Evolutionary conservation across 2,113 vertebrate species (phyloP), one percentile per base, ranked within the genome.

Genomic region (Mohoua ochrocephala): DNA sequence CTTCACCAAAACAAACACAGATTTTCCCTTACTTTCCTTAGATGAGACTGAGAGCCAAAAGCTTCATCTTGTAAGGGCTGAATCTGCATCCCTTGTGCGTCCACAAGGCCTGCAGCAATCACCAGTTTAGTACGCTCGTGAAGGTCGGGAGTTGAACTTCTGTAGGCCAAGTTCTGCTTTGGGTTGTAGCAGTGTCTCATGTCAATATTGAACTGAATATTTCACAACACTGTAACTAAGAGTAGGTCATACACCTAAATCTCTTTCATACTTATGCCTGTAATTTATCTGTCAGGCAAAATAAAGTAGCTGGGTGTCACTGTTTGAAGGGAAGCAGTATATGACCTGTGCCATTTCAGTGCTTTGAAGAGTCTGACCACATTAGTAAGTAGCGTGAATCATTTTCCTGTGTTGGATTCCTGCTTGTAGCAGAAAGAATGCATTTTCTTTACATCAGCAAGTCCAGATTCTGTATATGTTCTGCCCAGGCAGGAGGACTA

Each of bases 401-500:
- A 71, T 94, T 64, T 90, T 71, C 41, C 60, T 87, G 45, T 41
- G 57, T 69, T 56, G 45, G 73, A 84, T 92, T 84, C 84, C 60
- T 84, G 95, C 91, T 95, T 61, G 61, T 79, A 89, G 89, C 77
- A 79, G 83, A 93, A 92, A 47, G 31, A 73, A 91, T 76, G 50
- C 19, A 5, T 96, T 95, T 93, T 92, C 88, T 95, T 77, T 92
- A 83, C 84, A 96, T 93, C 91, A 95, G 94, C 91, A 95, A 86
- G 65, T 95, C 91, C 87, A 92, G 92, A 95, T 93, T 97, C 94
- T 65, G 44, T 93, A 57, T 45, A 47, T 87, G 68, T 83, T 97
- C 87, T 91, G 91, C 60, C 87, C 90, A 84, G 64, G 61, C 95
- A 95, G 93, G 93, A 96, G 71, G 92, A 93, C 65, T 77, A 73